A percentile compares a stretch with the other conserved stretches of the same genome.
These are phyloP conservation scores for Halotydeus destructor DNA, from an alignment of 1,140 invertebrate species.

Conservation along the genomic window DNA sequence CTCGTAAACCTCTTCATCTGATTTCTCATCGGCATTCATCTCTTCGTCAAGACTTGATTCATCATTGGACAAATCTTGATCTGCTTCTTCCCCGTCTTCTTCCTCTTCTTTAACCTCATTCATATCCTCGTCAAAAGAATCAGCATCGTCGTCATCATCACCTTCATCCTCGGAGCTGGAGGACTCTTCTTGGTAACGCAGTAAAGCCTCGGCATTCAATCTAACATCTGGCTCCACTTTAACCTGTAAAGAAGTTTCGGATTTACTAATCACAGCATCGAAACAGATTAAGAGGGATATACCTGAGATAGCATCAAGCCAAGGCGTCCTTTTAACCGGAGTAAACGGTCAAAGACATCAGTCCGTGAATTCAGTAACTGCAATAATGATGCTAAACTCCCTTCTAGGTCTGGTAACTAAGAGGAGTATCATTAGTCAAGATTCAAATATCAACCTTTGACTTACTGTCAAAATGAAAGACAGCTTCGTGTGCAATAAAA, in stretches of 20 bases:
- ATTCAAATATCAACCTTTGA: background rate
- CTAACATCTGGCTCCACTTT: background rate
- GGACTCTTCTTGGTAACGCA: constrained; percentile 1
- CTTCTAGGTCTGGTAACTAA: background rate
- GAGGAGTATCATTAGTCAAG: background rate
- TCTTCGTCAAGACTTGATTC: background rate
- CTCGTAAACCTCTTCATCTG: background rate
- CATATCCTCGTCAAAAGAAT: background rate
- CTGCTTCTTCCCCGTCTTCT: background rate
- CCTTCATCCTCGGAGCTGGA: background rate
- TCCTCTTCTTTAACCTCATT: constrained; percentile 8
- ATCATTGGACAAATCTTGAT: background rate
- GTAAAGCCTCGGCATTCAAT: constrained; percentile 1
- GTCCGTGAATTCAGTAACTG: constrained; percentile 1
- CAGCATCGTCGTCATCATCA: constrained; percentile 1
- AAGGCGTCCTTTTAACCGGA: constrained; percentile 7
- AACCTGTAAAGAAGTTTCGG: background rate
- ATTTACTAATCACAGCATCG: background rate
- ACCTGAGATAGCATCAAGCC: constrained; percentile 9
- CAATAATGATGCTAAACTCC: background rate
- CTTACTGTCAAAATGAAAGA: constrained; percentile 5
- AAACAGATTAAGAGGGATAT: background rate
- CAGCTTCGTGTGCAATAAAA: constrained; percentile 1
- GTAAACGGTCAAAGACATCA: constrained; percentile 5
- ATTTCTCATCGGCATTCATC: background rate